Base-by-base conservation (phyloP, 2,888 invertebrate genomes). In the Rhorus exstirpatorius region DNA sequence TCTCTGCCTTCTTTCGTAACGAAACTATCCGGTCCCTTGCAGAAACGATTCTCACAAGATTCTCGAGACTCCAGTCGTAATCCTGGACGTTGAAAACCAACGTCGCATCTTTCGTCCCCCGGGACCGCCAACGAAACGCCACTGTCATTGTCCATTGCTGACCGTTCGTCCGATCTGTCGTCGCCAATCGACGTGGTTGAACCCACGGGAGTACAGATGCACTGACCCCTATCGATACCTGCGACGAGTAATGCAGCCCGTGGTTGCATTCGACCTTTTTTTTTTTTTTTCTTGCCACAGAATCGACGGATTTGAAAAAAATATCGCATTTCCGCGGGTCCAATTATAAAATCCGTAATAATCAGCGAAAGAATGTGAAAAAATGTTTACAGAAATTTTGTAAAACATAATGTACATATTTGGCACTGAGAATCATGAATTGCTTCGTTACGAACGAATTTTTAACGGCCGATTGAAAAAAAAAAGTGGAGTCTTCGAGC, bases 141-240 rank as follows among this genome's bases (percentile, higher is more conserved):
- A 77, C 84, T 83, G 74, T 86, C 85, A 65, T 83, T 85, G 53
- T 89, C 81, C 61, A 78, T 76, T 65, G 80, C 68, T 80, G 83
- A 85, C 35, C 87, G 84, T 61, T 88, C 87, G 82, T 83, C 84
- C 74, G 82, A 83, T 85, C 86, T 89, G 87, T 89, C 88, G 68
- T 87, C 89, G 83, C 87, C 90, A 89, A 90, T 89, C 87, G 91
- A 91, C 88, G 87, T 80, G 83, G 85, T 85, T 77, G 87, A 87
- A 81, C 86, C 86, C 90, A 87, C 88, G 46, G 87, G 90, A 84
- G 87, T 87, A 14, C 76, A 70, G 49, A 65, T 68, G 61, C 80
- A 77, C 24, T 65, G 83, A 78, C 78, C 75, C 68, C 81, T 83
- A 74, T 86, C 85, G 44, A 74, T 81, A 81, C 81, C 89, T 87